phyloP scores from a whole-genome alignment of 2,797 vertebrate species.

The Nyctalus aviator region DNA sequence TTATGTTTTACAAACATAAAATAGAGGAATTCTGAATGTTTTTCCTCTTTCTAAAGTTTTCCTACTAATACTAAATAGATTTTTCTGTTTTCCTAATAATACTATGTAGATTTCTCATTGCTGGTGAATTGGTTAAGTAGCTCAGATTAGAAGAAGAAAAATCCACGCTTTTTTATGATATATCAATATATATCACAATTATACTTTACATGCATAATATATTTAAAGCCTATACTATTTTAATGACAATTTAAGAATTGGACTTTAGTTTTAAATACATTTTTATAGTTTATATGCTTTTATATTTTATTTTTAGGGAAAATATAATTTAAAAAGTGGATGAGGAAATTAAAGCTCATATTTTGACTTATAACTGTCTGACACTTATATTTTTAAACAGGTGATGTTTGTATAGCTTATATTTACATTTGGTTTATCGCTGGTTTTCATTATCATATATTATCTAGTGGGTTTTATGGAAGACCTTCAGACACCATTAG shows the following conservation, averaged over 20 bases:
- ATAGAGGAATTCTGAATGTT: constrained; percentile 55
- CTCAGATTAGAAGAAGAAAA: constrained; percentile 3
- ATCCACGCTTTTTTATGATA: background rate
- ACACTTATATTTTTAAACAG: constrained; percentile 21
- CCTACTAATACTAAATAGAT: constrained; percentile 9
- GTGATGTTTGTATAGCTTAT: background rate
- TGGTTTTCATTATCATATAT: constrained; percentile 35
- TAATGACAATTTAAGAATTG: constrained; percentile 53
- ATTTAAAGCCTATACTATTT: constrained; percentile 7
- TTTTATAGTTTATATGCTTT: constrained; percentile 43
- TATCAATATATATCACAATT: background rate
- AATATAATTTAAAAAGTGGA: background rate
- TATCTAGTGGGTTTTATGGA: constrained; percentile 27
- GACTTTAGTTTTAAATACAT: constrained; percentile 55
- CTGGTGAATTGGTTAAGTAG: constrained; percentile 84
- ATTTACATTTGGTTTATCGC: constrained; percentile 22
- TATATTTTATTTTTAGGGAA: constrained; percentile 27
- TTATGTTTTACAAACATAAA: constrained; percentile 69
- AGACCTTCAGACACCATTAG: background rate
- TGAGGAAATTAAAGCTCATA: constrained; percentile 35
- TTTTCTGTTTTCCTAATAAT: constrained; percentile 35
- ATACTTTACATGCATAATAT: background rate
- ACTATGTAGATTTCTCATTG: constrained; percentile 4
- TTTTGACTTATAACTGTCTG: constrained; percentile 52
- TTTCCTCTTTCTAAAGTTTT: constrained; percentile 42